Evolutionary conservation across 92 coral and sea anemone species (phyloP).

Genomic region (Parazoanthus swiftii): DNA sequence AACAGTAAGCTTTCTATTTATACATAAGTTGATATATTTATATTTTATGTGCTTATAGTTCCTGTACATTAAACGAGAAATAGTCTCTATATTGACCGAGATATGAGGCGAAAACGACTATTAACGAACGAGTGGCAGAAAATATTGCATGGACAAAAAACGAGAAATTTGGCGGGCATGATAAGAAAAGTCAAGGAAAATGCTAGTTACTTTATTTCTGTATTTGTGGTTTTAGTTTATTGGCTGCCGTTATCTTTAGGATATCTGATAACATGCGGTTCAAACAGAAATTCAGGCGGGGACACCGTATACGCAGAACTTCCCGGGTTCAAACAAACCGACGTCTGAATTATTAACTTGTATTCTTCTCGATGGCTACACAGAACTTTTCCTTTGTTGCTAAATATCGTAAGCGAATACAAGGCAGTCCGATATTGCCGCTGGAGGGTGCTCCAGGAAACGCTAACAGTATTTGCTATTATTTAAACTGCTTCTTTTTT

Average conservation of each 20-base stretch:
- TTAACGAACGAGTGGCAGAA: background rate
- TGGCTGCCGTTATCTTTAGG: background rate
- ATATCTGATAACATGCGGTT: conserved; percentile 6
- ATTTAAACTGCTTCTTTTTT: too few relatives aligned
- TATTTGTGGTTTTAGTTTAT: background rate
- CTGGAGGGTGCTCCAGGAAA: background rate
- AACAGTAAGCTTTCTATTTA: background rate
- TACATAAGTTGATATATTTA: background rate
- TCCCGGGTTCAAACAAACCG: background rate
- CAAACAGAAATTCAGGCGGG: background rate
- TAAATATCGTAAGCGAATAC: background rate
- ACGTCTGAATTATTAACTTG: background rate
- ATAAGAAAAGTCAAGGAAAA: background rate
- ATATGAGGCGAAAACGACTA: background rate
- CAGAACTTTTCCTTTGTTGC: background rate
- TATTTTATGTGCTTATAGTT: background rate
- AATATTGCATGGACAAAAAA: background rate
- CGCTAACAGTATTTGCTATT: background rate
- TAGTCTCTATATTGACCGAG: background rate
- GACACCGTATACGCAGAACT: background rate
- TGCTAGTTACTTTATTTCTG: background rate
- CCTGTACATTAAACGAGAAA: background rate
- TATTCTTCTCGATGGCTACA: background rate
- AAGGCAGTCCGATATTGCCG: background rate
- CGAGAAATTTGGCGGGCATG: background rate